These are phyloP conservation scores for Procambarus clarkii DNA, from an alignment of 1,140 invertebrate genomes.

Conservation along the genomic window DNA sequence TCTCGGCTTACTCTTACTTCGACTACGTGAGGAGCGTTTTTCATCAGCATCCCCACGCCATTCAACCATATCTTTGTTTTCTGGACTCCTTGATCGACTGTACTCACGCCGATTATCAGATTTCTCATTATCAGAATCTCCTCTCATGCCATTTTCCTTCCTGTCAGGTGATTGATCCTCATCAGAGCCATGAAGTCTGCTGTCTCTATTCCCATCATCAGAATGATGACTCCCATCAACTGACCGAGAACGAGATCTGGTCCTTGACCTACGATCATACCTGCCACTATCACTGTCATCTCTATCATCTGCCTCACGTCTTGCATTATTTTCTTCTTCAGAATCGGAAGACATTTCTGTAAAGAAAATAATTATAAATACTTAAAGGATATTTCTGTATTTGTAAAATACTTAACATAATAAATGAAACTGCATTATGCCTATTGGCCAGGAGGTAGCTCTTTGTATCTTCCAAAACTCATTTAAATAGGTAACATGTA, in stretches of 20 bases:
- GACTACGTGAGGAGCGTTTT: conserved; percentile 36
- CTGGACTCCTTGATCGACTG: conserved; percentile 34
- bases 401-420: neutral
- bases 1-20: conserved; percentile 53
- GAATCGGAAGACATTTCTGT: conserved; percentile 54
- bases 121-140: conserved; percentile 18
- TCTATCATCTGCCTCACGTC: conserved; percentile 30
- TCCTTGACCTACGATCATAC: conserved; percentile 36
- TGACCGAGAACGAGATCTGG: conserved; percentile 44
- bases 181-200: neutral
- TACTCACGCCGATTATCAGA: neutral
- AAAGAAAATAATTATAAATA: neutral
- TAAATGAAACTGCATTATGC: neutral
- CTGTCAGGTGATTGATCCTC: conserved; percentile 13
- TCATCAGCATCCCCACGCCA: conserved; percentile 4
- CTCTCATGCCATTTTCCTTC: conserved; percentile 51
- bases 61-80: conserved; percentile 20
- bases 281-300: conserved; percentile 30
- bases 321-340: conserved; percentile 50
- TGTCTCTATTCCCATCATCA: neutral
- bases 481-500: too few species aligned
- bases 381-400: neutral
- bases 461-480: too few species aligned
- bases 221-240: neutral
- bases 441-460: too few species aligned